Evolutionary conservation across 2,797 vertebrate species (phyloP).

Genomic region (Euthynnus affinis): DNA sequence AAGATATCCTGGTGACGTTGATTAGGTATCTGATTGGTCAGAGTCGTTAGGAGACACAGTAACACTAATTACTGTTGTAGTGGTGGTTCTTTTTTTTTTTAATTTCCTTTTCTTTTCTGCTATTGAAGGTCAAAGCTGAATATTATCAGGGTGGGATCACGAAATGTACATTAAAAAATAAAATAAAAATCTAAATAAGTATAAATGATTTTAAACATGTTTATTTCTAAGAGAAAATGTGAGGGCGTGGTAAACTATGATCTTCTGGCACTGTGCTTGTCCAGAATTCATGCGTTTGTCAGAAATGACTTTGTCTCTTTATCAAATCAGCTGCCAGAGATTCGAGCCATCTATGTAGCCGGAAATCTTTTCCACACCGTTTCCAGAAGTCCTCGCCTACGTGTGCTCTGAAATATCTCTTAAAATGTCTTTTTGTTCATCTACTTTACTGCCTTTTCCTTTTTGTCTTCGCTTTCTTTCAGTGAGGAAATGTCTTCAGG

Average conservation of each 20-base stretch:
- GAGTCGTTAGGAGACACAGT: slow-evolving; percentile 46
- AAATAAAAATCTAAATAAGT: too few relatives aligned
- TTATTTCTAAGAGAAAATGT: too few relatives aligned
- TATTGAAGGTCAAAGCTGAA: neutral
- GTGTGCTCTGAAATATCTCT: neutral
- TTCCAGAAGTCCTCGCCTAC: too few relatives aligned
- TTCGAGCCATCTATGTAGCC: neutral
- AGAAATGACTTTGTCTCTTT: neutral
- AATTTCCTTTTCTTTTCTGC: slow-evolving; percentile 9
- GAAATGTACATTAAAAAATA: too few relatives aligned
- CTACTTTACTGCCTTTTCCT: neutral
- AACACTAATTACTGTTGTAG: slow-evolving; percentile 59
- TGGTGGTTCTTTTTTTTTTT: slow-evolving; percentile 42
- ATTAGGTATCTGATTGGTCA: slow-evolving; percentile 78
- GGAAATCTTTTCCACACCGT: too few relatives aligned
- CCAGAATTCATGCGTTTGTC: neutral
- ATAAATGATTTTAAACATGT: too few relatives aligned
- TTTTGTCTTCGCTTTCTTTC: slow-evolving; percentile 20
- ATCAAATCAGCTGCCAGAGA: neutral
- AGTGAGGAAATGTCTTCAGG: slow-evolving; percentile 96
- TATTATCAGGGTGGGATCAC: neutral
- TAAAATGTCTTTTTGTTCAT: neutral
- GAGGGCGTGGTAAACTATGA: too few relatives aligned
- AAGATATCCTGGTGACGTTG: slow-evolving; percentile 67
- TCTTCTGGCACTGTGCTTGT: neutral